Base-by-base conservation (phyloP, 2,113 vertebrate species). In the Puntigrus tetrazona region DNA sequence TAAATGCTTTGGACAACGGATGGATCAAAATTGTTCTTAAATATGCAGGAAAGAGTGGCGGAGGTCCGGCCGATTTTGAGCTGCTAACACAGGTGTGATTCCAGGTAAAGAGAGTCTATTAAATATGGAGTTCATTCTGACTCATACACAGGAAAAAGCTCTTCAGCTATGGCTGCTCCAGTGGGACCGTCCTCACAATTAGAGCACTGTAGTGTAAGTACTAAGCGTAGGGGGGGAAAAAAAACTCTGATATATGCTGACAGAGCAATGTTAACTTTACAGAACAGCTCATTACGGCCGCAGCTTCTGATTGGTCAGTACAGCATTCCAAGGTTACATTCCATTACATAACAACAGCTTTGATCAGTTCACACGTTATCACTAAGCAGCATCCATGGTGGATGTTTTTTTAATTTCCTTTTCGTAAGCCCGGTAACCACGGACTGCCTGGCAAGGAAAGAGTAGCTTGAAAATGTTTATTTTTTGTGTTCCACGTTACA, bases 201-300 rank as follows among this genome's bases (percentile, higher is more conserved):
- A 82, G 63, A 82, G 63, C 45, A 81, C 41, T 52, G 8, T 14
- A 70, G 45, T 50, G 45, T 70, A 82, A 70, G 80, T 82, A 82
- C 63, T 82, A 50, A 70, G 80, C 20, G 0, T 16, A 6, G 29
- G 18, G 27, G 13, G 16, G 10, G 47, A 36, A 52, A 70, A 65
- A 52, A 47, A 65, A 18, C 16, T 67, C 22, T 22, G n/a, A 29
- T 80, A 45, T 43, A 43, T 72, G 47, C 63, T 82, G 80, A 70
- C 43, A 70, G 45, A 55, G 20, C 29, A 70, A 38, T 70, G 18
- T 47, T 1, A 50, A 52, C 65, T 52, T 52, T 34, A 67, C 5
- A 14, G 16, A 61, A 61, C 77, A 43, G 36, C 25, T 25, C 4
- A 7, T 43, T 27, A 79, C 43, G 77, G 36, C 4, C 2, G 7